phyloP scores from a whole-genome alignment of 2,113 vertebrate species.

The Phrynosoma blainvillii region DNA sequence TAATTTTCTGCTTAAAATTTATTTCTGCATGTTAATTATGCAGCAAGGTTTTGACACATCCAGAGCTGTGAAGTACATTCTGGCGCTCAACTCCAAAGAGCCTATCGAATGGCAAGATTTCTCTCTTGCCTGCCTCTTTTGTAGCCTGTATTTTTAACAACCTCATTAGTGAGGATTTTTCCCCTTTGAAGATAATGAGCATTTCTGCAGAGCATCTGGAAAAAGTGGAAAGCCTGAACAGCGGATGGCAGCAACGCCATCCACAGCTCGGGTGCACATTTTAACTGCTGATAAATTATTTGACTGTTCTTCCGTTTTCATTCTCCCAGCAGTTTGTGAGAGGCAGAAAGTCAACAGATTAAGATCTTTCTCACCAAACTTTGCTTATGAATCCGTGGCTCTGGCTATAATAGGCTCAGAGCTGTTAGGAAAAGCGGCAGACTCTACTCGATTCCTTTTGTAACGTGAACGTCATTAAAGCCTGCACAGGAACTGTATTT shows the following conservation, averaged over 20 bases:
- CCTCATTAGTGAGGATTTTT: slow-evolving; percentile 55
- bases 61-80: slow-evolving; percentile 16
- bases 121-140: slow-evolving; percentile 20
- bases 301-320: background rate
- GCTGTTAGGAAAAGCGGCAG: background rate
- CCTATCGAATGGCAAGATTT: background rate
- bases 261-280: background rate
- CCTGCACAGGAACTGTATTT: no score
- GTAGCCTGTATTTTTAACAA: slow-evolving; percentile 49
- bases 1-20: background rate
- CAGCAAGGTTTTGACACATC: background rate
- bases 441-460: background rate
- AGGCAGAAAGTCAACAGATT: background rate
- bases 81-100: fast-evolving
- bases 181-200: slow-evolving; percentile 39
- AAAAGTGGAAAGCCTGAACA: background rate
- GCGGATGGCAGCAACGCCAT: background rate
- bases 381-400: background rate
- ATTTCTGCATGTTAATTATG: slow-evolving; percentile 58
- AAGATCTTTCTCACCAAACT: background rate
- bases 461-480: background rate
- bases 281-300: background rate
- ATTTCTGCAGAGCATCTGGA: slow-evolving; percentile 33
- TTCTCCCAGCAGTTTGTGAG: background rate
- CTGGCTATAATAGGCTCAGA: background rate